Evolutionary conservation across 2,797 vertebrate genomes (phyloP).

Genomic region (Remorina albescens): DNA sequence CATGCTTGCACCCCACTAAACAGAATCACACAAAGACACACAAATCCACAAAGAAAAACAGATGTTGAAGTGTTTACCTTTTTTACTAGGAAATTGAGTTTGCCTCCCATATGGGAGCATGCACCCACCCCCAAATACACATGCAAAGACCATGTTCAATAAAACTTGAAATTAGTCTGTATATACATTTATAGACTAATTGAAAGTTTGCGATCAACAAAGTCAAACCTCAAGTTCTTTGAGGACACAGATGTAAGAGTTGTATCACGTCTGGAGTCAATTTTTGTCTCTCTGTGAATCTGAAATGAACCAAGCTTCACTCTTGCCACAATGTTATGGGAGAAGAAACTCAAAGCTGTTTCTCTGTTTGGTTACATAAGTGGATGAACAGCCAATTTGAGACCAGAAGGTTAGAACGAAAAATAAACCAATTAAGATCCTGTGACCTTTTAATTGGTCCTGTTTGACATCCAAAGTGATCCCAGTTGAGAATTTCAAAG

Average conservation of each 20-base stretch:
- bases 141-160: conserved; percentile 35
- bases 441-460: conserved; percentile 26
- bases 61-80: conserved; percentile 51
- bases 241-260: conserved; percentile 77
- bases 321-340: conserved; percentile 73
- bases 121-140: conserved; percentile 5
- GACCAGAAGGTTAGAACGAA: conserved; percentile 53
- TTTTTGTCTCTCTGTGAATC: conserved; percentile 71
- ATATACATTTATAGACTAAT: conserved; percentile 78
- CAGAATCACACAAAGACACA: conserved; percentile 11
- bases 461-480: background rate
- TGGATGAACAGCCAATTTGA: conserved; percentile 60
- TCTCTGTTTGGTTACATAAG: conserved; percentile 68
- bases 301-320: conserved; percentile 36
- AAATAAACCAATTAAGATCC: conserved; percentile 67
- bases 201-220: conserved; percentile 79
- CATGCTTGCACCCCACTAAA: background rate
- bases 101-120: conserved; percentile 39
- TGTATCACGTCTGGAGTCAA: conserved; percentile 71
- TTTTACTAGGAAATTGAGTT: conserved; percentile 61
- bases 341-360: conserved; percentile 67
- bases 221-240: conserved; percentile 80
- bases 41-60: conserved; percentile 31
- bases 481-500: background rate
- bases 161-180: conserved; percentile 61